phyloP scores from a whole-genome alignment of 1,140 invertebrate genomes.

The Brachionus rotundiformis region DNA sequence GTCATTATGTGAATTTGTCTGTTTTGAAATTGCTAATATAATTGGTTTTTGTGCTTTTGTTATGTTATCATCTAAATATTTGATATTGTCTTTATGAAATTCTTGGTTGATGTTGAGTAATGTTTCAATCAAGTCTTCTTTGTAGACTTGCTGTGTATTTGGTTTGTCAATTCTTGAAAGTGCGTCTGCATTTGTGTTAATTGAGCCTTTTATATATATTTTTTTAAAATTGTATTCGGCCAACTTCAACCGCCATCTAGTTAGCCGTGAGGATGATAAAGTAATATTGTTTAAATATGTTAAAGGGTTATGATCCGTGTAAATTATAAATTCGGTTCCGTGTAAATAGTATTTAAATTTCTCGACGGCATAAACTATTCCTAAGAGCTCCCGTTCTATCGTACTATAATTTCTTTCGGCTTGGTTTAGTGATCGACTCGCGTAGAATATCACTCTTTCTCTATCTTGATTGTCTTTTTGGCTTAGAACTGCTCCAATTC shows the following conservation, averaged over 20 bases:
- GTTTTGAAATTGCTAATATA: not conserved
- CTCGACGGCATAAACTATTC: not conserved
- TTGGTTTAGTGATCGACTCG: constrained; percentile 38
- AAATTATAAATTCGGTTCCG: not conserved
- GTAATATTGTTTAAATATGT: constrained; percentile 15
- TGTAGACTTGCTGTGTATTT: not conserved
- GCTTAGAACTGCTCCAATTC: constrained; percentile 35
- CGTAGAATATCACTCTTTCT: constrained; percentile 16
- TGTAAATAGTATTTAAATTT: constrained; percentile 23
- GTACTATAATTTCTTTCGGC: constrained; percentile 12
- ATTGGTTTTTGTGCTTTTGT: not conserved
- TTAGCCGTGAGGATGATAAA: not conserved
- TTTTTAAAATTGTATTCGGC: not conserved
- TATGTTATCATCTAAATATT: not conserved
- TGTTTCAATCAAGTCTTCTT: not conserved
- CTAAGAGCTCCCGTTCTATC: constrained; percentile 2
- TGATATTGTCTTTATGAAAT: not conserved
- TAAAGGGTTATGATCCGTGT: constrained; percentile 16
- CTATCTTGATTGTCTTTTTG: not conserved
- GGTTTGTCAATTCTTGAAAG: not conserved
- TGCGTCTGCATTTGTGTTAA: not conserved
- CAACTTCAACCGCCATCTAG: constrained; percentile 1
- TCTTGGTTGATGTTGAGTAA: not conserved
- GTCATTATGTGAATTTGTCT: not conserved
- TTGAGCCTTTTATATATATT: constrained; percentile 16